Base-by-base conservation (phyloP, 2,113 vertebrate species). In the Gymnocephalus cernua region DNA sequence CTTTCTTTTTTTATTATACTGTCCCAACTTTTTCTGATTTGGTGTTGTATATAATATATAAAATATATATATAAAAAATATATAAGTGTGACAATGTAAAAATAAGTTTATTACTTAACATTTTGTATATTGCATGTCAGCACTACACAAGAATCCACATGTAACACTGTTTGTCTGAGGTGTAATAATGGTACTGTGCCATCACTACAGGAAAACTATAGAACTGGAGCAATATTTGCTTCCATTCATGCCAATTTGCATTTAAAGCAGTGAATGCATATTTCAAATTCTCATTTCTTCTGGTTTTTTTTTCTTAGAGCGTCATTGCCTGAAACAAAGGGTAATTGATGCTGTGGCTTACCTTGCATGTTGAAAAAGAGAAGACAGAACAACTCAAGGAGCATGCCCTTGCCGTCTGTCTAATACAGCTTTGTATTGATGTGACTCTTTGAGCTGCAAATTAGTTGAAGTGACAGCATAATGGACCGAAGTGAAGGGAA, bases 401-500 rank as follows among this genome's bases (percentile, higher is more conserved):
- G 88, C 74, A 66, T 45, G 85, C 67, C 86, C 62, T 27, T 63
- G 79, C 80, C 45, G 56, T 79, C 89, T 88, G 86, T 86, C 86
- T 54, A 69, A 87, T 81, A 88, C 63, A 68, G 83, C 13, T 1
- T 53, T 8, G 56, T 84, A 88, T 89, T 91, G 92, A 92, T 89
- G 88, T 79, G 88, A 90, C 83, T 90, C 88, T 90, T 89, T 90
- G 87, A 91, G 90, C 87, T 91, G 91, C 91, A 90, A 92, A 92
- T 90, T 78, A 91, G 86, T 64, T 85, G 71, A 89, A 90, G 89
- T 89, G 91, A 91, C 89, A 88, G 77, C 69, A 90, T 89, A 93
- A 93, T 90, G 86, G 83, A 88, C 63, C 77, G 13, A 54, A 59
- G 74, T 74, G 78, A 72, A 88, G 85, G 50, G 64, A 83, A 79